Evolutionary conservation across 2,113 vertebrate species (phyloP).

Genomic region (Pollimyrus isidori): DNA sequence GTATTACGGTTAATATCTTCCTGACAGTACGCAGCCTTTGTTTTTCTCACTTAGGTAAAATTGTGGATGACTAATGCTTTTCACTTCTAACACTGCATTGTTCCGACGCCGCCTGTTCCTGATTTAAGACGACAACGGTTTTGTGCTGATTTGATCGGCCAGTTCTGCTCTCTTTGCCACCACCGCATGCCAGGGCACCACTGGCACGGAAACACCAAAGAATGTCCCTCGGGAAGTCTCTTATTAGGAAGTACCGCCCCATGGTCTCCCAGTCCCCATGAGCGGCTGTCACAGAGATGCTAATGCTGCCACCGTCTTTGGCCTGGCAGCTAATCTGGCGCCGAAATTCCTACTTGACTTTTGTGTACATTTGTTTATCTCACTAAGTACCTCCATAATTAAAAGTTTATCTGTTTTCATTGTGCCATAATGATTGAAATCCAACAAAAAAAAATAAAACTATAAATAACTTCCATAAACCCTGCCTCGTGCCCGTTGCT

Average conservation of each 20-base stretch:
- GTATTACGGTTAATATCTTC: neutral
- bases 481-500: too few species aligned
- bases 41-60: neutral
- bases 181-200: neutral
- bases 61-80: neutral
- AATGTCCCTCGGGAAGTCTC: neutral
- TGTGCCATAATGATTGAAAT: neutral
- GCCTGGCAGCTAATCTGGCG: neutral
- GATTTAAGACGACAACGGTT: neutral
- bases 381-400: neutral
- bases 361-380: neutral
- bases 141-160: neutral
- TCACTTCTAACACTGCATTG: neutral
- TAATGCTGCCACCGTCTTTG: neutral
- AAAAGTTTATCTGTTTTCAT: neutral
- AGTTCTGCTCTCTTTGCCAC: neutral
- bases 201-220: neutral
- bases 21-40: neutral
- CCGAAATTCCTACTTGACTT: neutral
- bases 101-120: neutral
- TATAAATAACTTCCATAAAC: neutral
- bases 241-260: neutral
- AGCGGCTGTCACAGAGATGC: neutral
- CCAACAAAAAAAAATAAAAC: neutral
- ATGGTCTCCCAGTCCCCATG: neutral